Evolutionary conservation across 2,113 vertebrate genomes (phyloP).

Genomic region (Urocolius indicus): DNA sequence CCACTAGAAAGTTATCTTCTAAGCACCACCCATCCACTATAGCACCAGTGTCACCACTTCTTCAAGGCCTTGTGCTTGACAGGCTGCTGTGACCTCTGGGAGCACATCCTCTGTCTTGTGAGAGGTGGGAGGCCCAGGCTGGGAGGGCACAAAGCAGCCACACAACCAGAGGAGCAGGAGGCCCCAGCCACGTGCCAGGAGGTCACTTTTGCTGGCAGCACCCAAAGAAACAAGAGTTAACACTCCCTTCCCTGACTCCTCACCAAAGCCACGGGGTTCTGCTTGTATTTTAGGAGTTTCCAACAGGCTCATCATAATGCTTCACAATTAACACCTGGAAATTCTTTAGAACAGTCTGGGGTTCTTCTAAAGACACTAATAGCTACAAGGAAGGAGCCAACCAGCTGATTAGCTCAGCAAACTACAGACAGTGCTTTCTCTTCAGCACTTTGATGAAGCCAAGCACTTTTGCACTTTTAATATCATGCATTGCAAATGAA

Average conservation of each 20-base stretch:
- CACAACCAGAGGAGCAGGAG: background rate
- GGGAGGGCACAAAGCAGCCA: background rate
- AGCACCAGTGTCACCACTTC: background rate
- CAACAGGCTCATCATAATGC: background rate
- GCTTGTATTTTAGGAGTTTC: background rate
- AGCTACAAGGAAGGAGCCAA: background rate
- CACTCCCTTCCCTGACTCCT: background rate
- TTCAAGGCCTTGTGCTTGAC: rapidly evolving
- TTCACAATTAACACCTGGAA: background rate
- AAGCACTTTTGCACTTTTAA: background rate
- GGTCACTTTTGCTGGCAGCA: background rate
- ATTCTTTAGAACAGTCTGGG: background rate
- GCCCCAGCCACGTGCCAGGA: background rate
- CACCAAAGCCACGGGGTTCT: background rate
- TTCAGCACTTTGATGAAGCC: background rate
- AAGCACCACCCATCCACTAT: background rate
- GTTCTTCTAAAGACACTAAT: background rate
- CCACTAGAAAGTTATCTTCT: background rate
- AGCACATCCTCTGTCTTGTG: background rate
- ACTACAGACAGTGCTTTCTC: background rate
- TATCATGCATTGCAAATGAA: background rate
- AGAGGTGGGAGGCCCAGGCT: background rate
- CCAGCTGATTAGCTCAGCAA: background rate
- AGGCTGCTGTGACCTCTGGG: background rate
- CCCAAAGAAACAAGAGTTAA: background rate